A percentile compares a stretch with the other conserved stretches of the same genome.
phyloP scores from a whole-genome alignment of 1,140 invertebrate species.

The Caerostris darwini region DNA sequence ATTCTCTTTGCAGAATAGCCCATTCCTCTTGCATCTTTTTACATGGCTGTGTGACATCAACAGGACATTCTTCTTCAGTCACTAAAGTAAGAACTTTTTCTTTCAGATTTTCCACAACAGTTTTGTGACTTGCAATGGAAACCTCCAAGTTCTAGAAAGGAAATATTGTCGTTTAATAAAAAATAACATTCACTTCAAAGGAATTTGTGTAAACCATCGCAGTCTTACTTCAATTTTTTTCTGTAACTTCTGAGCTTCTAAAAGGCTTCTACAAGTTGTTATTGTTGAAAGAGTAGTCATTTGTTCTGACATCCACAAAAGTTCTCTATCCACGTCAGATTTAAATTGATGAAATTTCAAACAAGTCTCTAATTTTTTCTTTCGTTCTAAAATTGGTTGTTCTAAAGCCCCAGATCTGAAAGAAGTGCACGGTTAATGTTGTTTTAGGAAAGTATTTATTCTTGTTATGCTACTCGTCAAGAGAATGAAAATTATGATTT shows the following conservation, averaged over 20 bases:
- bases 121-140: constrained; percentile 91
- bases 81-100: constrained; percentile 87
- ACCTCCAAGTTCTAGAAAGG: constrained; percentile 88
- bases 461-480: too few relatives aligned
- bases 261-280: constrained; percentile 89
- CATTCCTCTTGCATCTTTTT: constrained; percentile 79
- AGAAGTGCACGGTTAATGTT: background rate
- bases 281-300: constrained; percentile 91
- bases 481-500: background rate
- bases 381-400: constrained; percentile 88
- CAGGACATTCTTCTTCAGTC: constrained; percentile 89
- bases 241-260: constrained; percentile 95
- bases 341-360: constrained; percentile 91
- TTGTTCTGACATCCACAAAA: constrained; percentile 92
- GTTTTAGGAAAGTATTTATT: too few relatives aligned
- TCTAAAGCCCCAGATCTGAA: constrained; percentile 45
- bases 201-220: background rate
- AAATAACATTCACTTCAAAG: background rate
- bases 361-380: constrained; percentile 94
- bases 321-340: constrained; percentile 92
- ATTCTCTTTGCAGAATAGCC: constrained; percentile 85
- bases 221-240: constrained; percentile 91
- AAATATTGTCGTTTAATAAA: background rate
- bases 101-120: constrained; percentile 90
- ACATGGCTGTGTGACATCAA: constrained; percentile 79